phyloP scores from a whole-genome alignment of 2,888 invertebrate genomes.

The Mythimna lalbum region DNA sequence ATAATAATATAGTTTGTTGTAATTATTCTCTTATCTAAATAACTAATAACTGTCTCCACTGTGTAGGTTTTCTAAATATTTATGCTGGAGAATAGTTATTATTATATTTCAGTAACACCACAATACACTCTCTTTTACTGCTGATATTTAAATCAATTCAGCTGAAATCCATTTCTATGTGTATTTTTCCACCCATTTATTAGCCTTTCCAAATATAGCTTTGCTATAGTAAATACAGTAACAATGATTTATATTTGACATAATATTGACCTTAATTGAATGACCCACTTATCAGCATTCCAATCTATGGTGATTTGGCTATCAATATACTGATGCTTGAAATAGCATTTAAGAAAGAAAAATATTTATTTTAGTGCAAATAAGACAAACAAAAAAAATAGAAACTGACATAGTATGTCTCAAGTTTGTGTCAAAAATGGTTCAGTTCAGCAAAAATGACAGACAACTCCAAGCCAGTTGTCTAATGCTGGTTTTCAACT shows the following conservation, averaged over 20 bases:
- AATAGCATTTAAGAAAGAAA: too few species aligned
- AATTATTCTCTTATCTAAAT: constrained; percentile 3
- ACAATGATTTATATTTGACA: not conserved
- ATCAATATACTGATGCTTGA: constrained; percentile 8
- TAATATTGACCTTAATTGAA: constrained; percentile 35
- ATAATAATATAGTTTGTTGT: not conserved
- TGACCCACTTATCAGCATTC: constrained; percentile 30
- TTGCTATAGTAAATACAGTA: not conserved
- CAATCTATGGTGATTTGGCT: constrained; percentile 24
- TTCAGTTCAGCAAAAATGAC: too few species aligned
- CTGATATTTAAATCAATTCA: not conserved
- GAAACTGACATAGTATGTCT: too few species aligned
- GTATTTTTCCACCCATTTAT: not conserved
- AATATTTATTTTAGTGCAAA: too few species aligned
- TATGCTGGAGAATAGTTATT: too few species aligned
- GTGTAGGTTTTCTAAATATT: not conserved
- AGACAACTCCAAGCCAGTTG: too few species aligned
- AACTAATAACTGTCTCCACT: constrained; percentile 4
- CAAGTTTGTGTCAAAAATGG: too few species aligned
- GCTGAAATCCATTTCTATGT: too few species aligned
- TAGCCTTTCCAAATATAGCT: not conserved
- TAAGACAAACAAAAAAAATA: too few species aligned
- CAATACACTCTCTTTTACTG: not conserved
- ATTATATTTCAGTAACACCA: not conserved
- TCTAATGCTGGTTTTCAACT: too few species aligned